Base-by-base conservation (phyloP, 2,797 vertebrate genomes). In the Lophotriccus pileatus region DNA sequence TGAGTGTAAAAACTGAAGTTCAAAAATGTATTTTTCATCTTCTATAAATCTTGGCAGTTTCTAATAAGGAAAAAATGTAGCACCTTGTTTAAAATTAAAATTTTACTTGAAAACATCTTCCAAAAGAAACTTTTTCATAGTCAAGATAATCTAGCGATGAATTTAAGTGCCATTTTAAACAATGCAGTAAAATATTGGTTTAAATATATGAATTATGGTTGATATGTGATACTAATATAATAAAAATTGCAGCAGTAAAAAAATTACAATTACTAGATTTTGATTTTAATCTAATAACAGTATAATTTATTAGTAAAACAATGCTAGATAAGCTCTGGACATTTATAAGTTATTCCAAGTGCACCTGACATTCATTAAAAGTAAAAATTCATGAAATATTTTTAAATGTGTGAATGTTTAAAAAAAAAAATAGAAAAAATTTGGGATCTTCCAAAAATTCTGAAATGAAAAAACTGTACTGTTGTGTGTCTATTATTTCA, bases 361-460 rank as follows among this genome's bases (percentile, higher is more conserved):
- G 6, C 7, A 39, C 1, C 2, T 28, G 2, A 0, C 4, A 59
- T 46, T 47, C 46, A 56, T 49, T n/a, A 52, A 63, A 85, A 53
- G 3, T 28, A 75, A 89, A 63, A 69, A 20, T 17, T 85, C 0
- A 56, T 39, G 0, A 39, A 32, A 22, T 37, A 53, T 28, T 60
- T 93, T 37, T 3, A 52, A 36, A 68, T 58, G 1, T 77, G 22
- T n/a, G 6, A 64, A 28, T 60, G 1, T 41, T 58, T n/a, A 0
- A 2, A 34, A 49, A 44, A 44, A 49, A 49, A 1, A 16, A 34
- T 58, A 4, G 7, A 1, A 74, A 77, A 69, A 87, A 32, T 0
- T 32, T 1, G 2, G 3, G 4, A 28, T 16, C 34, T 64, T 8
- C 37, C 11, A 60, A n/a, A 39, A 56, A 63, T 32, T 89, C 17